Evolutionary conservation across 2,113 vertebrate species (phyloP), one percentile per base, ranked within the genome.

Genomic region (Tachysurus fulvidraco): DNA sequence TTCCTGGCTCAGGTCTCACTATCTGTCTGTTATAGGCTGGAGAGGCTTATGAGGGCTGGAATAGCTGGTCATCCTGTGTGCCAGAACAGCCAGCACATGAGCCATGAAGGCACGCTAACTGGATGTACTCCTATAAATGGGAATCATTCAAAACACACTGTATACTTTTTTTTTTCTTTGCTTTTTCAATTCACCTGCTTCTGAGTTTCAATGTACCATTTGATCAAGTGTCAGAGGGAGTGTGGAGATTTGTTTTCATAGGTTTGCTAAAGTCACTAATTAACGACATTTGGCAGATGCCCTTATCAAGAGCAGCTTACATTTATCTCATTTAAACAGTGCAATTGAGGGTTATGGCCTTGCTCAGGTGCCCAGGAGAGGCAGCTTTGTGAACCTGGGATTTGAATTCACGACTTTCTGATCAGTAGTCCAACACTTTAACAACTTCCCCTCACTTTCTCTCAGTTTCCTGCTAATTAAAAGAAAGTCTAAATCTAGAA

Each of bases 231-330:
- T 65, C 89, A 23, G 82, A 21, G 85, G 87, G 86, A 81, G 87
- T 67, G 90, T 94, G 89, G 86, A 90, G 91, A 71, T 36, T 88
- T 17, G 13, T 25, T 36, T 36, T 9, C 21, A 52, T 25, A 52
- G 9, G 3, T 41, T 10, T 6, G 21, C 2, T 23, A 25, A 13
- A 25, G 13, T 30, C 23, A 5, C 10, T 7, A 1, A 36, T 36
- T 36, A 36, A 36, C 36, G 36, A 1, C 36, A 36, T 36, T 36
- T 36, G 36, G 36, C 36, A 36, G 36, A 36, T 36, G 36, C 36
- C 36, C 36, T 36, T 36, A 36, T 36, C 36, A 36, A 36, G 36
- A 36, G 36, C 36, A 2, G 36, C 36, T 36, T 36, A 36, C 36
- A 36, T 36, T 36, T 36, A 36, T 36, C 36, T 36, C 36, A 36